Evolutionary conservation across 2,888 invertebrate genomes (phyloP), one percentile per base, ranked within the genome.

Genomic region (Dyspetes luteomarginatus): DNA sequence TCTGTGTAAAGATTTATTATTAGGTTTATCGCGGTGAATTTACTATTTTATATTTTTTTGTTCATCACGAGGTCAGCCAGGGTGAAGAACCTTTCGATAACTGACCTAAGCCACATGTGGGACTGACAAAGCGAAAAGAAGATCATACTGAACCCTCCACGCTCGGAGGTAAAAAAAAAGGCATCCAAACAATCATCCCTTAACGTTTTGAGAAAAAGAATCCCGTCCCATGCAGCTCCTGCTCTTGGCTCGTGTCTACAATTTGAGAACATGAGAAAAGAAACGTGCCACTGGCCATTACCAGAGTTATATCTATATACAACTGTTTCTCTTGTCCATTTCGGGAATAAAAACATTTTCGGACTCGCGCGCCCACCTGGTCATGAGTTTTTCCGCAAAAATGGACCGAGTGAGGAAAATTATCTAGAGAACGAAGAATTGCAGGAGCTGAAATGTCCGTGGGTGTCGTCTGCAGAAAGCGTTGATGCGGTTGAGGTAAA

Each of bases 241-340:
- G n/a, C n/a, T 24, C 12, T n/a, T 19, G 26, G 48, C 62, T 55
- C 26, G 28, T 41, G 30, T 48, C 48, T 36, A 43, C 3, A 1
- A 7, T 30, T 36, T 41, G 26, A 12, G 60, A 50, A 41, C 48
- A 48, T 48, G 55, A 48, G 65, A 36, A 56, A 24, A 43, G 36
- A 68, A 48, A 30, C 52, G 52, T 55, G 36, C 58, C 22, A 71
- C 15, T 43, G 17, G 22, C 48, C 24, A 3, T 28, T 52, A 58
- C 48, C 48, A 17, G 17, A n/a, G 52, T 62, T 69, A 72, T 72
- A 72, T 76, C 48, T 56, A 62, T 67, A 72, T 76, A n/a, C n/a
- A 55, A 73, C 43, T 26, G 5, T 41, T 36, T 30, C 36, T 26
- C 19, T 24, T 9, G 17, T 48, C 26, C 26, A 28, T 45, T 41